Conservation (phyloP, 2,888 invertebrate species). For the Chaetogeoica ovagalla region DNA sequence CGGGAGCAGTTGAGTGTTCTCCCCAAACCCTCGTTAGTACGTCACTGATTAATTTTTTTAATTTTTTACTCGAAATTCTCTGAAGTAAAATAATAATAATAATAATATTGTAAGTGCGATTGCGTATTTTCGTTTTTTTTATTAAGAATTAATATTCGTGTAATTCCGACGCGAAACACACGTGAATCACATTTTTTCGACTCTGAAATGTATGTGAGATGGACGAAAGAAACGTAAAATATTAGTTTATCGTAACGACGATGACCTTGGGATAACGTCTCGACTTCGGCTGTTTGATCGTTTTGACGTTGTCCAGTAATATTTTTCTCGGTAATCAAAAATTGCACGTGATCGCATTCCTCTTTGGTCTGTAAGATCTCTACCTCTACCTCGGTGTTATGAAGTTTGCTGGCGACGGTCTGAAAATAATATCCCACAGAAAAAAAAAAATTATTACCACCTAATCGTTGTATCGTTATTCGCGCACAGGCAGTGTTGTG, state of each 20-base stretch:
- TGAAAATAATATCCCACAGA: constrained; percentile 59
- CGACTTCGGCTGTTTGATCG: constrained; percentile 74
- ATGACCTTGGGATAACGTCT: constrained; percentile 72
- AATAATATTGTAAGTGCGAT: no score
- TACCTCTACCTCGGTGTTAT: constrained; percentile 89
- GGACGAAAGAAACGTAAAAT: no score
- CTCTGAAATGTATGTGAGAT: not conserved
- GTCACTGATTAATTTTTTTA: no score
- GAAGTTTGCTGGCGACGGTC: constrained; percentile 92
- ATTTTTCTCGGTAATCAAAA: constrained; percentile 83
- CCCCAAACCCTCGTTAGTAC: no score
- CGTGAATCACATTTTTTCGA: not conserved
- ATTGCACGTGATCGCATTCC: constrained; percentile 89
- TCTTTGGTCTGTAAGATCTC: constrained; percentile 85
- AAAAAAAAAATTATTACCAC: not conserved
- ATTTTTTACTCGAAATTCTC: no score
- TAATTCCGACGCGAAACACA: no score
- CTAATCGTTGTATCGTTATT: no score
- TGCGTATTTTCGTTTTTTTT: no score
- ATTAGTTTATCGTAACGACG: not conserved
- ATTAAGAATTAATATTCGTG: no score
- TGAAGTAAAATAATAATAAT: no score
- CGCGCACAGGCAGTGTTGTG: no score
- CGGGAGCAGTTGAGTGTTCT: no score
- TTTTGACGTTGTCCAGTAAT: constrained; percentile 68